Evolutionary conservation across 2,113 vertebrate genomes (phyloP).

Genomic region (Calonectris borealis): DNA sequence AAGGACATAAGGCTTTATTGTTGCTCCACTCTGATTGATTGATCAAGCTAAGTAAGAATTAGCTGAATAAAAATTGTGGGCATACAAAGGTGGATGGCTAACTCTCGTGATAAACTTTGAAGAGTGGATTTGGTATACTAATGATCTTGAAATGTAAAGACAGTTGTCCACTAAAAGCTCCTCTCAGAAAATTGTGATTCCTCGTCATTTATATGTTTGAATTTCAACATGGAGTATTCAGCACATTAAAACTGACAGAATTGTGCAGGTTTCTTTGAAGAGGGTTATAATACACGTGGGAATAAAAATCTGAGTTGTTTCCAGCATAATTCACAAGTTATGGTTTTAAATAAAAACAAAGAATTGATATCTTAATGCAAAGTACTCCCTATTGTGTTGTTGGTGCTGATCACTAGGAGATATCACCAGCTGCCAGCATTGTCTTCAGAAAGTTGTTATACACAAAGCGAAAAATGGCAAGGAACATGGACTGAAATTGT

Average conservation of each 20-base stretch:
- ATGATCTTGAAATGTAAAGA: neutral
- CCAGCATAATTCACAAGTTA: neutral
- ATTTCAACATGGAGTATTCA: neutral
- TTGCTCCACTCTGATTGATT: neutral
- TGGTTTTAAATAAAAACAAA: neutral
- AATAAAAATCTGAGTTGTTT: neutral
- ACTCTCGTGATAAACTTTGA: neutral
- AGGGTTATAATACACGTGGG: neutral
- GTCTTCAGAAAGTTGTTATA: neutral
- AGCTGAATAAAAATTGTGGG: neutral
- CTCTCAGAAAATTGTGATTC: neutral
- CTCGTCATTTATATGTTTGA: neutral
- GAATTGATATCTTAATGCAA: neutral
- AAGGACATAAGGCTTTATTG: neutral
- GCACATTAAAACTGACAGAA: neutral
- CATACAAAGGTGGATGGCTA: neutral
- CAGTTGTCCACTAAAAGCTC: neutral
- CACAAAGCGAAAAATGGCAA: neutral
- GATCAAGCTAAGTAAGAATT: neutral
- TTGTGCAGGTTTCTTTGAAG: neutral
- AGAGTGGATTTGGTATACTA: neutral
- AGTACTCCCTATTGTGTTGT: neutral
- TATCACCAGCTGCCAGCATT: neutral
- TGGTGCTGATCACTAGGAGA: neutral
- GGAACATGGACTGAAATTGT: neutral